A percentile compares a stretch with the other conserved stretches of the same genome.
These are phyloP conservation scores for Pachypsylla venusta DNA, from an alignment of 1,140 invertebrate genomes.

Conservation along the genomic window DNA sequence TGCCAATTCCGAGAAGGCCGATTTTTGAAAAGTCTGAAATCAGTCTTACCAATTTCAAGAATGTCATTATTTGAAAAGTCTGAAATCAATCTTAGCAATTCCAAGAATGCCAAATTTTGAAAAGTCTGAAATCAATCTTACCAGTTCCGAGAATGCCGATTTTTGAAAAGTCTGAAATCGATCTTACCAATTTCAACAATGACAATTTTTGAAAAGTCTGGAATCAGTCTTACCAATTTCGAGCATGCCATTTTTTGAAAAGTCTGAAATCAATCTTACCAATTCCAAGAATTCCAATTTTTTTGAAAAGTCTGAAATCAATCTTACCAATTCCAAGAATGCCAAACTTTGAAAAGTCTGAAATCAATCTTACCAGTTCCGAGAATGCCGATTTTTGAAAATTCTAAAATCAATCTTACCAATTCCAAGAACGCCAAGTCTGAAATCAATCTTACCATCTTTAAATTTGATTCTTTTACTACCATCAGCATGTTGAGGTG, in stretches of 20 bases:
- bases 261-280: background rate
- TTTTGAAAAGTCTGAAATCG: too few species aligned
- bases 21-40: too few species aligned
- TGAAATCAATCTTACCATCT: background rate
- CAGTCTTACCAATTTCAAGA: too few species aligned
- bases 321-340: background rate
- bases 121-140: too few species aligned
- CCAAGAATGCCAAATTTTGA: too few species aligned
- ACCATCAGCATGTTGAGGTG: background rate
- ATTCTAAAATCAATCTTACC: background rate
- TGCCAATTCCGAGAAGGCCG: too few species aligned
- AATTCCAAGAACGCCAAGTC: background rate
- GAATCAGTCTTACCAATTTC: background rate
- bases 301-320: too few species aligned
- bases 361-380: background rate
- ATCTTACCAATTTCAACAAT: too few species aligned
- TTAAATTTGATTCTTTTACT: slow-evolving; percentile 2
- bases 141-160: too few species aligned
- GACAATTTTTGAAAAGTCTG: too few species aligned
- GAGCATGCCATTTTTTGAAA: background rate
- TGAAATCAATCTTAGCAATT: too few species aligned
- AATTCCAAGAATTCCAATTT: background rate
- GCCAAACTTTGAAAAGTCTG: background rate
- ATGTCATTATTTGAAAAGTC: too few species aligned
- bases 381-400: background rate